Evolutionary conservation across 2,797 vertebrate species (phyloP), one percentile per base, ranked within the genome.

Genomic region (Ctenopoma multispine): DNA sequence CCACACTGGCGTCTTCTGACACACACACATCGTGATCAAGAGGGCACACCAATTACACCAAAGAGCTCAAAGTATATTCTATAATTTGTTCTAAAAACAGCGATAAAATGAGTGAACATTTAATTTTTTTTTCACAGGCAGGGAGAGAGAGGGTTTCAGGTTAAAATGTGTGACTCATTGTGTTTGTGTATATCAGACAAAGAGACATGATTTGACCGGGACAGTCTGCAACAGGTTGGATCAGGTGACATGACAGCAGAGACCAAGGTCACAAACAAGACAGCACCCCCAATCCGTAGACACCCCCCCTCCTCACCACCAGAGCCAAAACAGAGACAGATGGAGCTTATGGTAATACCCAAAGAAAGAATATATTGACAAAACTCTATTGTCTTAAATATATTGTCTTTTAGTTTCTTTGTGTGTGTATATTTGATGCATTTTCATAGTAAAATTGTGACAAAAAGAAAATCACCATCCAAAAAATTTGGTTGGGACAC

Each of bases 221-320:
- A 60, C 56, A 73, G 64, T 73, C 69, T 84, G 86, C 75, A 74
- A 86, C 84, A 86, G 31, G 7, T n/a, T 3, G 23, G 80, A 89
- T 90, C 79, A 63, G 65, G 77, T 90, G 72, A 81, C 79, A 69
- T 68, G 50, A 56, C 51, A 57, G 38, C 24, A 69, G 31, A 80
- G 38, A 48, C 11, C 53, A 58, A 77, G 75, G 80, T 83, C 80
- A 77, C 12, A 1, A 48, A 17, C 11, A 66, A 47, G 7, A 18
- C 56, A 24, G 40, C 49, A 48, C 60, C 81, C 58, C 49, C 2
- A 75, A 63, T 75, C 53, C 13, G 43, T 50, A 67, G 63, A 46
- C 63, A 21, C 55, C 71, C 67, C 9, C 27, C 29, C 6, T 34
- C 27, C 23, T 17, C 84, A 69, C 79, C 48, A 53, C 47, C 36